phyloP scores from a whole-genome alignment of 2,113 vertebrate species.

The Probosciger aterrimus region DNA sequence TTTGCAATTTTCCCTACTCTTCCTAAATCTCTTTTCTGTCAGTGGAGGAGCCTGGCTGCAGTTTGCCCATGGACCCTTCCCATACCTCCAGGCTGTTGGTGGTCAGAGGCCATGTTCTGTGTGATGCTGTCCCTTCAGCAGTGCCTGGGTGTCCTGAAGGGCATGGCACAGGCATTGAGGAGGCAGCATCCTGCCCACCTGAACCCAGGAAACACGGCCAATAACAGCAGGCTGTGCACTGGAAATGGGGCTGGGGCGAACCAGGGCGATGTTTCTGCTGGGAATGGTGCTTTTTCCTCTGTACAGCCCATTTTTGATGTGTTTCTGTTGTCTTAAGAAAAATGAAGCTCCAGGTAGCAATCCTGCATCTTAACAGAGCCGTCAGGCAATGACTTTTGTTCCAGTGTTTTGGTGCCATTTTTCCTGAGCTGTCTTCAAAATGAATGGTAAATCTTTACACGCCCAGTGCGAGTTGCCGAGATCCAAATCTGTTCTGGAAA shows the following conservation, averaged over 20 bases:
- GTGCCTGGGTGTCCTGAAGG: not conserved
- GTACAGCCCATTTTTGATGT: not conserved
- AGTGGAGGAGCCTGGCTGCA: accelerated
- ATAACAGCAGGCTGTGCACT: not conserved
- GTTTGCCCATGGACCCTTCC: not conserved
- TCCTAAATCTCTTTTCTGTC: not conserved
- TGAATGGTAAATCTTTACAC: not conserved
- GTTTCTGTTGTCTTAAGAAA: not conserved
- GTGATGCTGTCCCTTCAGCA: not conserved
- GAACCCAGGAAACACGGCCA: not conserved
- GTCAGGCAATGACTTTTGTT: not conserved
- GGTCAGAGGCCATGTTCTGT: accelerated
- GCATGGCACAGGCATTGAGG: not conserved
- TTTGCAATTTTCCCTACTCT: accelerated
- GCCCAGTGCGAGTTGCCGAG: not conserved
- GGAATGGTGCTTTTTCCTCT: not conserved
- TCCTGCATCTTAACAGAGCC: not conserved
- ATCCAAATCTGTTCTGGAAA: not conserved
- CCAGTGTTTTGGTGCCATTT: not conserved
- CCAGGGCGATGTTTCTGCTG: not conserved
- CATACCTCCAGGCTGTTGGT: accelerated
- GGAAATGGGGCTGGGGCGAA: accelerated
- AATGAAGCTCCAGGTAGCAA: accelerated
- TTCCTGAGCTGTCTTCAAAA: not conserved
- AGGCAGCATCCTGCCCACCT: not conserved